These are phyloP conservation scores for Australoheros scitulus DNA, from an alignment of 2,113 vertebrate genomes.

Conservation along the genomic window DNA sequence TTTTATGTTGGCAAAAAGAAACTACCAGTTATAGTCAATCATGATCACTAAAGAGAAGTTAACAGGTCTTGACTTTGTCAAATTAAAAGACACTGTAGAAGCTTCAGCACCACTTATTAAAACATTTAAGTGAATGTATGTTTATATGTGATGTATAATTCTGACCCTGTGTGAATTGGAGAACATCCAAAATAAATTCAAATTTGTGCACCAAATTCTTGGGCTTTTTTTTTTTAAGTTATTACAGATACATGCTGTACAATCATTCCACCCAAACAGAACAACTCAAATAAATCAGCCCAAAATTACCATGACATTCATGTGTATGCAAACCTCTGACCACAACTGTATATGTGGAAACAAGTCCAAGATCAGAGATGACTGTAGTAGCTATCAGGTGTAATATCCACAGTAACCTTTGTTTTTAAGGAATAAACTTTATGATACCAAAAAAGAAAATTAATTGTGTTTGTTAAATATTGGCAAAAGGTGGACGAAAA, in stretches of 20 bases:
- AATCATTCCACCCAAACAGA: background rate
- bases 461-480: background rate
- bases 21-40: background rate
- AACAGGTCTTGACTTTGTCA: no score
- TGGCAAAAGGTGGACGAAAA: slow-evolving; percentile 43
- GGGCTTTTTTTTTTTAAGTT: no score
- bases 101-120: no score
- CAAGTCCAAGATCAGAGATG: background rate
- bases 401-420: background rate
- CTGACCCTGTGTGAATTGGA: no score
- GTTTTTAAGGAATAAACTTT: background rate
- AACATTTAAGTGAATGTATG: no score
- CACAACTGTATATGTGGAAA: background rate
- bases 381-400: background rate
- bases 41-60: background rate
- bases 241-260: background rate
- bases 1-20: background rate
- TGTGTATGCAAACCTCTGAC: background rate
- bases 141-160: no score
- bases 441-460: background rate
- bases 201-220: no score
- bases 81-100: no score
- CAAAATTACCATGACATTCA: background rate
- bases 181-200: no score
- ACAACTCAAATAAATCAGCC: background rate